Evolutionary conservation across 2,113 vertebrate species (phyloP).

Genomic region (Candoia aspera): DNA sequence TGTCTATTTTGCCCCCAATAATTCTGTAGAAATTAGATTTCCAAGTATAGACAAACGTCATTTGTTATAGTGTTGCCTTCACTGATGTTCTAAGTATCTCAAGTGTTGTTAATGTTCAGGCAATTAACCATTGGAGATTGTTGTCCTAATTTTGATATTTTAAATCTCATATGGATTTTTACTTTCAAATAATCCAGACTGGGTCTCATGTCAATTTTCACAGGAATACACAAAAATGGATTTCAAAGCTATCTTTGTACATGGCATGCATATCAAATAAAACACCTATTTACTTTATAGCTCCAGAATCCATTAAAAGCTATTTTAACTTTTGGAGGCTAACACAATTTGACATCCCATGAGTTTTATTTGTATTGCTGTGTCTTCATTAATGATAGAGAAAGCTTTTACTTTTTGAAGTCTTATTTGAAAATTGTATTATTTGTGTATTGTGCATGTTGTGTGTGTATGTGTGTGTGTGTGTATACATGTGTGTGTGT

Average conservation of each 20-base stretch:
- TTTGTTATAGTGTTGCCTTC: background rate
- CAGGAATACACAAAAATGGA: conserved; percentile 57
- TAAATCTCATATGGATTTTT: conserved; percentile 45
- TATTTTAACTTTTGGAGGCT: conserved; percentile 76
- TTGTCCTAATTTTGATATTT: conserved; percentile 61
- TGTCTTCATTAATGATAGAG: conserved; percentile 73
- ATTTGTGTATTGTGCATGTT: background rate
- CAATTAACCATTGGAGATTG: conserved; percentile 49
- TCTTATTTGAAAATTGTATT: conserved; percentile 71
- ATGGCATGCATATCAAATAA: conserved; percentile 68
- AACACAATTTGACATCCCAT: conserved; percentile 70
- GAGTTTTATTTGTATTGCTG: conserved; percentile 66
- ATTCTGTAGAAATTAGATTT: conserved; percentile 9
- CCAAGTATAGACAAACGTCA: background rate
- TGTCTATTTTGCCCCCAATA: background rate
- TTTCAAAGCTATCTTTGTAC: conserved; percentile 62
- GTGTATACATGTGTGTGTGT: no score
- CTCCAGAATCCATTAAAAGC: conserved; percentile 76
- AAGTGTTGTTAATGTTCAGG: conserved; percentile 28
- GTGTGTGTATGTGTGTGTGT: background rate
- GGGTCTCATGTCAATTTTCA: conserved; percentile 49
- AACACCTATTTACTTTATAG: conserved; percentile 69
- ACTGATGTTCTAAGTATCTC: conserved; percentile 28
- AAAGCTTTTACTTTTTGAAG: conserved; percentile 72
- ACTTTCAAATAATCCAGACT: conserved; percentile 49